phyloP scores from a whole-genome alignment of 2,797 vertebrate species.

The Oceanodroma leucorhoa region DNA sequence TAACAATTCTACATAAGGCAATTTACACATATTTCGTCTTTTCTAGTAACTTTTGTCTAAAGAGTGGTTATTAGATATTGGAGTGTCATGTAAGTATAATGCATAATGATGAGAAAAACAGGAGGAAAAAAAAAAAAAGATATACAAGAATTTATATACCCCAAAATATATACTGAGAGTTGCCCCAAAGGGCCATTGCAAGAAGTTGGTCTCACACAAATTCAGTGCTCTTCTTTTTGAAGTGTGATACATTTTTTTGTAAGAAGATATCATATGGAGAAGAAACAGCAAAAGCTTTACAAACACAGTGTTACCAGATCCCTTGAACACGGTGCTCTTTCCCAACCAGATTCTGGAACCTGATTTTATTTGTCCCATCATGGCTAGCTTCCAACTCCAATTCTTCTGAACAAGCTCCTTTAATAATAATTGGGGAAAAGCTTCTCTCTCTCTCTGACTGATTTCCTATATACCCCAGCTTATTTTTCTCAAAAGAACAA shows the following conservation, averaged over 20 bases:
- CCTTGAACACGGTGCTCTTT: not conserved
- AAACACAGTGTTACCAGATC: not conserved
- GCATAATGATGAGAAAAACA: not conserved
- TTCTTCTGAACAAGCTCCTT: not conserved
- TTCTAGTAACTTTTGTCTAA: not conserved
- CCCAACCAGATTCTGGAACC: not conserved
- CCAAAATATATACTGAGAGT: not conserved
- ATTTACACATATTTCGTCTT: not conserved
- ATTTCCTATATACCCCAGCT: not conserved
- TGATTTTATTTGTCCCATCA: not conserved
- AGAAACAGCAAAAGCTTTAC: not conserved
- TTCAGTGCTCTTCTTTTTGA: not conserved
- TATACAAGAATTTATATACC: not conserved
- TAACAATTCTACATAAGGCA: not conserved
- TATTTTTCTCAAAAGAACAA: not conserved
- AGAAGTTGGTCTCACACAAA: not conserved
- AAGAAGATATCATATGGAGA: not conserved
- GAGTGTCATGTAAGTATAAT: not conserved
- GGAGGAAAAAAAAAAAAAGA: not conserved
- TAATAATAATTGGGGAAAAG: not conserved
- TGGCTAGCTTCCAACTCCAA: not conserved
- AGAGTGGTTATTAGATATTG: not conserved
- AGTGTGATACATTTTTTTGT: not conserved
- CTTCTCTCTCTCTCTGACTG: not conserved
- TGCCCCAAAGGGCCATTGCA: not conserved